phyloP scores from a whole-genome alignment of 2,888 invertebrate genomes.

The Sisyra nigra region DNA sequence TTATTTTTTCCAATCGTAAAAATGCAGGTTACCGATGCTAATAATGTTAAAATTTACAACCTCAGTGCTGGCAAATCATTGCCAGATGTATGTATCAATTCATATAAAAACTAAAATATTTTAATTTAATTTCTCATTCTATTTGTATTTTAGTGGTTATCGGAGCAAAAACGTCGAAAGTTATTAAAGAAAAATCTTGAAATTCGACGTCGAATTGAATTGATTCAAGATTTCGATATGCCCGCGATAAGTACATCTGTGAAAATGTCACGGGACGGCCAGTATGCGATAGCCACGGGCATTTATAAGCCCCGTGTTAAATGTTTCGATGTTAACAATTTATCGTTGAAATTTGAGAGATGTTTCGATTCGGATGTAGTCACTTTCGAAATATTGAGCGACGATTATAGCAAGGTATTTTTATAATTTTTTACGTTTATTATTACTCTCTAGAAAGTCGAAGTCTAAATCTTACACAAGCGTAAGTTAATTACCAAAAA shows the following conservation, averaged over 20 bases:
- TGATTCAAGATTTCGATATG: slow-evolving; percentile 99
- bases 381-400: slow-evolving; percentile 82
- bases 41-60: slow-evolving; percentile 96
- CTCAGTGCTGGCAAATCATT: slow-evolving; percentile 91
- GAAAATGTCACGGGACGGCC: slow-evolving; percentile 74
- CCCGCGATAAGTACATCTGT: slow-evolving; percentile 81
- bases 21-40: slow-evolving; percentile 88
- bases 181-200: slow-evolving; percentile 81
- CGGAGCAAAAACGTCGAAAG: slow-evolving; percentile 65
- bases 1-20: slow-evolving; percentile 14
- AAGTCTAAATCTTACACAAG: too few species aligned
- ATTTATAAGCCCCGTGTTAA: slow-evolving; percentile 92
- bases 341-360: slow-evolving; percentile 94
- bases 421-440: slow-evolving; percentile 3
- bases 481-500: too few species aligned
- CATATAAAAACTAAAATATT: neutral
- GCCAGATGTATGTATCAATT: slow-evolving; percentile 70
- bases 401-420: slow-evolving; percentile 86
- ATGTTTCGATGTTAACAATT: slow-evolving; percentile 90
- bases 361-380: slow-evolving; percentile 95
- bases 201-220: slow-evolving; percentile 76
- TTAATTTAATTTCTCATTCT: slow-evolving; percentile 1
- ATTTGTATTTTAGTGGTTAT: slow-evolving; percentile 52
- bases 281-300: slow-evolving; percentile 84
- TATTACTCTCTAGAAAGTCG: too few species aligned